Conservation (phyloP, 2,113 vertebrate species). For the Silurus glanis region DNA sequence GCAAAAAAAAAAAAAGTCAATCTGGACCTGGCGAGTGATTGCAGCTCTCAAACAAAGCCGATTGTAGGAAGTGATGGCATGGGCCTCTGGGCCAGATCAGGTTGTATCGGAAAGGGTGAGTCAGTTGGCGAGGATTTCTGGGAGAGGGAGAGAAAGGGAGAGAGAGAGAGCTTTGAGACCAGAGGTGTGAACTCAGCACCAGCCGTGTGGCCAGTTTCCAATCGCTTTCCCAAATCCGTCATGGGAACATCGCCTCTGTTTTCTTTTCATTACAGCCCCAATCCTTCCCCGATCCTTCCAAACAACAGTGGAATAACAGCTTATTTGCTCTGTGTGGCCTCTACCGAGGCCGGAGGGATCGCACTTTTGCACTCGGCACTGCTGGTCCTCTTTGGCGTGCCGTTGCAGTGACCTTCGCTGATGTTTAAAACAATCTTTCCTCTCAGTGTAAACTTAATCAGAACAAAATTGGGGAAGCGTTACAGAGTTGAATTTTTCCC, state of each 20-base stretch:
- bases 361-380: slow-evolving; percentile 45
- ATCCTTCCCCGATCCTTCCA: slow-evolving; percentile 70
- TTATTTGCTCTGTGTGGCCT: slow-evolving; percentile 71
- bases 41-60: slow-evolving; percentile 75
- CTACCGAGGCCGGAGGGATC: slow-evolving; percentile 52
- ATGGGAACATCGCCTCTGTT: slow-evolving; percentile 76
- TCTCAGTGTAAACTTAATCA: slow-evolving; percentile 57
- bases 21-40: slow-evolving; percentile 69
- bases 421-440: slow-evolving; percentile 59
- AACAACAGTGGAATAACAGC: slow-evolving; percentile 74
- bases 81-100: slow-evolving; percentile 68
- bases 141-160: slow-evolving; percentile 5
- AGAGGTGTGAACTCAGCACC: slow-evolving; percentile 71
- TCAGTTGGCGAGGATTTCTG: slow-evolving; percentile 58
- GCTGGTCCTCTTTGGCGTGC: slow-evolving; percentile 46
- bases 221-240: slow-evolving; percentile 71
- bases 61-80: slow-evolving; percentile 72
- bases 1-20: slow-evolving; percentile 70
- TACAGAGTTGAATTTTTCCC: slow-evolving; percentile 45
- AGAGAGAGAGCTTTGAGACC: slow-evolving; percentile 62
- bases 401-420: slow-evolving; percentile 35
- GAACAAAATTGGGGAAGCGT: slow-evolving; percentile 44
- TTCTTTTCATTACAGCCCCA: slow-evolving; percentile 76
- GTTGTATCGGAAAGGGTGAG: slow-evolving; percentile 72
- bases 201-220: slow-evolving; percentile 60